Conservation (phyloP, 2,888 invertebrate species). For the Fragum sueziense region DNA sequence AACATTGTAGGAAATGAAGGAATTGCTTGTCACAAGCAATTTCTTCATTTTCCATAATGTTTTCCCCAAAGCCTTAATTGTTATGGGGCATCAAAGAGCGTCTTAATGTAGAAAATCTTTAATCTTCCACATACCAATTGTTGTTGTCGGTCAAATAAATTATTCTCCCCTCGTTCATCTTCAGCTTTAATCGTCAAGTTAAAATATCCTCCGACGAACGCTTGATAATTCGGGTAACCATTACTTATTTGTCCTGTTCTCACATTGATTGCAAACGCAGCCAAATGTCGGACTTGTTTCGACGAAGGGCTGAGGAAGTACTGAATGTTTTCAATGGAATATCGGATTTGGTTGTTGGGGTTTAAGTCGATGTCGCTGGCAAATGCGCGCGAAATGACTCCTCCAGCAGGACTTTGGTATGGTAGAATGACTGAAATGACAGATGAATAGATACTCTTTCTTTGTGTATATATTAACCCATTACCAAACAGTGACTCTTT, state of each 20-base stretch:
- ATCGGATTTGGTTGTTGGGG: constrained; percentile 60
- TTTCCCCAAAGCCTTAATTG: too few species aligned
- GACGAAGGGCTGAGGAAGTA: constrained; percentile 31
- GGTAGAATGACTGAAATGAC: constrained; percentile 63
- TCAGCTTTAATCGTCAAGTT: constrained; percentile 63
- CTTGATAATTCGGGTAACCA: constrained; percentile 61
- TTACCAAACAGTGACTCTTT: too few species aligned
- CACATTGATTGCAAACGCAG: constrained; percentile 66
- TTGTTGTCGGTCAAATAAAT: constrained; percentile 19
- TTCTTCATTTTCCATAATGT: too few species aligned
- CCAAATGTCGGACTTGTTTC: constrained; percentile 36
- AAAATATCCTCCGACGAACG: constrained; percentile 69
- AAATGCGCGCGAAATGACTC: constrained; percentile 41
- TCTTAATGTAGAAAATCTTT: too few species aligned
- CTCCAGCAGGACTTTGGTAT: constrained; percentile 45
- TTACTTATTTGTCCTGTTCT: constrained; percentile 64
- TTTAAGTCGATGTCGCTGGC: constrained; percentile 59
- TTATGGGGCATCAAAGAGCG: too few species aligned
- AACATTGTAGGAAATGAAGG: too few species aligned
- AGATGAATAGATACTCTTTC: too few species aligned
- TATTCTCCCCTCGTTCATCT: constrained; percentile 57
- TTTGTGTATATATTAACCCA: too few species aligned
- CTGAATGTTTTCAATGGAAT: constrained; percentile 58
- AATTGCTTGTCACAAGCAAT: too few species aligned
- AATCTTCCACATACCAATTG: too few species aligned